Evolutionary conservation across 2,797 vertebrate species (phyloP).

Genomic region (Enteromius radiatus): DNA sequence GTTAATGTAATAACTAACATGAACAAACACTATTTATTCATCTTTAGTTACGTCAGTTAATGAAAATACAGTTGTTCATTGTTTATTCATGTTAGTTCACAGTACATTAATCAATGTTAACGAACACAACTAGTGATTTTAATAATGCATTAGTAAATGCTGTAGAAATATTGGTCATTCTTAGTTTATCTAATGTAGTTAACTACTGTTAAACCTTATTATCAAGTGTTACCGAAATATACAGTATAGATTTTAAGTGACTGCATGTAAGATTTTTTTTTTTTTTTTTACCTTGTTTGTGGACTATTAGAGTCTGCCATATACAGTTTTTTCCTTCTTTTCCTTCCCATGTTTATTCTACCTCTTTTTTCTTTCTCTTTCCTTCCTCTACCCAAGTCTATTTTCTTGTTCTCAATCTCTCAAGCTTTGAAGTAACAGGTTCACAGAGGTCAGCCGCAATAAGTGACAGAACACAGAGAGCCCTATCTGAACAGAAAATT

Average conservation of each 20-base stretch:
- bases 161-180: too few relatives aligned
- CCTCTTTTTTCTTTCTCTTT: neutral
- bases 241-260: neutral
- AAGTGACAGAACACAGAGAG: slow-evolving; percentile 50
- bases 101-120: too few relatives aligned
- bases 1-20: too few relatives aligned
- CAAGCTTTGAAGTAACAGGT: slow-evolving; percentile 45
- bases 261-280: too few relatives aligned
- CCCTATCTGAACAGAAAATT: slow-evolving; percentile 44
- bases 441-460: slow-evolving; percentile 46
- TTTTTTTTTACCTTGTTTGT: neutral
- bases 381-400: slow-evolving; percentile 8
- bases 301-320: neutral
- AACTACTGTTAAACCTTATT: too few relatives aligned
- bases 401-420: slow-evolving; percentile 8
- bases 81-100: too few relatives aligned
- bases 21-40: too few relatives aligned
- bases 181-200: too few relatives aligned
- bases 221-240: neutral
- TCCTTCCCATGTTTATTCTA: neutral
- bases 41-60: too few relatives aligned
- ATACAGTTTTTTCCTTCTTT: neutral
- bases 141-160: too few relatives aligned
- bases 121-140: too few relatives aligned
- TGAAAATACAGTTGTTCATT: too few relatives aligned